phyloP scores from a whole-genome alignment of 2,888 invertebrate species.

The Cerastis leucographa region DNA sequence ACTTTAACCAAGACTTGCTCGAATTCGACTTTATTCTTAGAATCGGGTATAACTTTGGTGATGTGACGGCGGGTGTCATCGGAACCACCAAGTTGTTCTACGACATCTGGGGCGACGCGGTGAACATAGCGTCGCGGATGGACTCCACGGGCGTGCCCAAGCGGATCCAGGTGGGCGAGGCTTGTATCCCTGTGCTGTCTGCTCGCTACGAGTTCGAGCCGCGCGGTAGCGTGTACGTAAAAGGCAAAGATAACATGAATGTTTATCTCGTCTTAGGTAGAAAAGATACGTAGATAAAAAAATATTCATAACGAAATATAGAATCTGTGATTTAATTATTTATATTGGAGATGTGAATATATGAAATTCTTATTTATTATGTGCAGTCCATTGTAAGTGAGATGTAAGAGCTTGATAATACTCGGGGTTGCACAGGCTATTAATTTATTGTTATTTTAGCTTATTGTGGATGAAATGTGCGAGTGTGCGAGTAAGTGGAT shows the following conservation, averaged over 20 bases:
- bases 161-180: slow-evolving; percentile 95
- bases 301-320: slow-evolving; percentile 78
- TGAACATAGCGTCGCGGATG: slow-evolving; percentile 99
- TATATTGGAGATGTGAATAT: slow-evolving; percentile 74
- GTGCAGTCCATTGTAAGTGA: slow-evolving; percentile 72
- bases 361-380: slow-evolving; percentile 77
- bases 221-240: slow-evolving; percentile 98
- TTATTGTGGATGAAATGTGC: slow-evolving; percentile 72
- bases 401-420: slow-evolving; percentile 82
- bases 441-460: slow-evolving; percentile 81
- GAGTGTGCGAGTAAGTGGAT: slow-evolving; percentile 69
- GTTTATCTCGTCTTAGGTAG: slow-evolving; percentile 94
- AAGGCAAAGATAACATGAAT: slow-evolving; percentile 99
- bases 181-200: slow-evolving; percentile 93
- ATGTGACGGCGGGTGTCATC: slow-evolving; percentile 99
- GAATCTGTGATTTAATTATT: slow-evolving; percentile 89
- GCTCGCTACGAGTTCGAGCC: slow-evolving; percentile 96
- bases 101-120: slow-evolving; percentile 99
- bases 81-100: slow-evolving; percentile 99
- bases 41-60: slow-evolving; percentile 98
- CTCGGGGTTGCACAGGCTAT: slow-evolving; percentile 81
- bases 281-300: slow-evolving; percentile 82
- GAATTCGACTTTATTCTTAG: slow-evolving; percentile 96
- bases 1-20: slow-evolving; percentile 97
- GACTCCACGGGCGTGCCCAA: slow-evolving; percentile 98